Evolutionary conservation across 2,888 invertebrate genomes (phyloP), one percentile per base, ranked within the genome.

Genomic region (Caenorhabditis panamensis): DNA sequence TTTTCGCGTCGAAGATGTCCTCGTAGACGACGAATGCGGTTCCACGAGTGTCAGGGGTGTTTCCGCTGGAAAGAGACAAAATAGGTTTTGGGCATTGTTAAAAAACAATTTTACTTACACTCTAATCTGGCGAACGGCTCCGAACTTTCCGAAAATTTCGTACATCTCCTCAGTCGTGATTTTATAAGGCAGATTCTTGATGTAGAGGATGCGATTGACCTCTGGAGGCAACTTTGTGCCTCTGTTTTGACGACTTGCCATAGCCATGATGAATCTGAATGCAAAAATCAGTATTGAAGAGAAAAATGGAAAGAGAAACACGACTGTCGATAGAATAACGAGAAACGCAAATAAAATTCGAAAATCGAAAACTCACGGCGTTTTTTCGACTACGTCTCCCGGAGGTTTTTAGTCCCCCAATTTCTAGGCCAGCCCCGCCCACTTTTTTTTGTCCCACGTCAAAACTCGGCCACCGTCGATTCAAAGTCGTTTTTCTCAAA

Each of bases 91-190:
- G 36, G n/a, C n/a, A n/a, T n/a, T n/a, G n/a, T n/a, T n/a, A n/a
- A n/a, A n/a, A n/a, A n/a, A 26, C 28, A 20, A 68, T 66, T 31
- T 31, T 9, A 93, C 95, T 94, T 94, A 96, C 96, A 97, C 96
- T 92, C 99, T 93, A 81, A 99, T 99, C 93, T 99, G 99, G 88
- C 99, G 93, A 85, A 99, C 98, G 2, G 99, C 98, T 88, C 99
- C 99, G 92, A 98, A 99, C 93, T 99, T 99, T 20, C 99, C 99
- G 93, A 99, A 99, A 84, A 99, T 99, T 92, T 99, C 99, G 91
- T 99, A 99, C 98, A 99, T 99, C 94, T 99, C 99, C 92, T 99
- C 99, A 6, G 96, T 96, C 62, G 97, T 97, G 87, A 99, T 99
- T 93, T 99, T 99, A 91, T 98, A 99, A 0, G 99, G 99, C 79